Conservation (phyloP, 1,140 invertebrate genomes). For the Alviniconcha marisindica region DNA sequence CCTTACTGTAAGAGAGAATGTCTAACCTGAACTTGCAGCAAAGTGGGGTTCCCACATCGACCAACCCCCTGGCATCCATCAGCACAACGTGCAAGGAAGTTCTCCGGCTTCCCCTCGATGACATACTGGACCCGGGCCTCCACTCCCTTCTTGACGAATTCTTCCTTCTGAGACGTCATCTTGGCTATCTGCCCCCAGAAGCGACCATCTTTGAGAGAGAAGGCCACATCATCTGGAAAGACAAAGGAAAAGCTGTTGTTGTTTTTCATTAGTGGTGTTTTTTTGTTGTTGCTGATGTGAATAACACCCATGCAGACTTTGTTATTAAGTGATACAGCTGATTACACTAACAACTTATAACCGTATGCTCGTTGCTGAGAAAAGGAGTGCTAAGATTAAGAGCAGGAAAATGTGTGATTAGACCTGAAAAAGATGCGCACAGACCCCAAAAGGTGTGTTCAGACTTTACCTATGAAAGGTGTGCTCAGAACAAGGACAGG, state of each 20-base stretch:
- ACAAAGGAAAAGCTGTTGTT: neutral
- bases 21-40: slow-evolving; percentile 57
- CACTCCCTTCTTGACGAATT: slow-evolving; percentile 43
- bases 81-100: slow-evolving; percentile 56
- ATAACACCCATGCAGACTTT: too few species aligned
- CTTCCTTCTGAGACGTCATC: slow-evolving; percentile 54
- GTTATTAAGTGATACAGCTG: too few species aligned
- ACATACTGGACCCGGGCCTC: slow-evolving; percentile 51
- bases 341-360: too few species aligned
- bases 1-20: too few species aligned
- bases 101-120: slow-evolving; percentile 57
- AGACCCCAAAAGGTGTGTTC: too few species aligned
- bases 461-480: too few species aligned
- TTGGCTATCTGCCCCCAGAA: slow-evolving; percentile 59
- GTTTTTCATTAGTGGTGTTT: neutral
- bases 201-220: slow-evolving; percentile 57
- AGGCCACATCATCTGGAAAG: slow-evolving; percentile 58
- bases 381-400: too few species aligned
- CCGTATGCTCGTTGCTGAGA: too few species aligned
- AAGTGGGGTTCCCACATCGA: slow-evolving; percentile 56
- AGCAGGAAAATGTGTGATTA: too few species aligned
- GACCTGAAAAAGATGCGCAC: too few species aligned
- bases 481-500: too few species aligned
- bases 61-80: slow-evolving; percentile 61
- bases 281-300: neutral